Evolutionary conservation across 2,113 vertebrate genomes (phyloP).

Genomic region (Aix galericulata): DNA sequence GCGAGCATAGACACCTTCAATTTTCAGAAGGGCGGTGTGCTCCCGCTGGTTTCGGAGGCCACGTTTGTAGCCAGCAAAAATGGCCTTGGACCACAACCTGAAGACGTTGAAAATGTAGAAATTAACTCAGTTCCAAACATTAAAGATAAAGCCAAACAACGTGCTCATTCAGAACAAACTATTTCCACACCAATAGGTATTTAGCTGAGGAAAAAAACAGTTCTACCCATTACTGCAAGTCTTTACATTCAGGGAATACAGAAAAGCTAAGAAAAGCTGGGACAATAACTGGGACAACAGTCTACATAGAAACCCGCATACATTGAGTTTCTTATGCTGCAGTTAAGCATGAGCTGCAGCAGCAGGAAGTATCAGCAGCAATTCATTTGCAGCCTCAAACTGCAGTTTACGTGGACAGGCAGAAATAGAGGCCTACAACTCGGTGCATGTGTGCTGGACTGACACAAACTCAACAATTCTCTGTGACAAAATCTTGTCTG

Average conservation of each 20-base stretch:
- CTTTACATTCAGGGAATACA: accelerated
- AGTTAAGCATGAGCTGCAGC: accelerated
- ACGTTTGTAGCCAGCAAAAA: constrained; percentile 96
- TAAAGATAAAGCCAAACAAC: accelerated
- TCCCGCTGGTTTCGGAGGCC: constrained; percentile 97
- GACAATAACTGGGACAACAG: accelerated
- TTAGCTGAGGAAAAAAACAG: not conserved
- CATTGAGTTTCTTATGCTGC: accelerated
- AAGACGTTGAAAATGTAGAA: not conserved
- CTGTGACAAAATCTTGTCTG: not conserved
- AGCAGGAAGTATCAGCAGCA: not conserved
- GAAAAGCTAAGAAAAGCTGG: not conserved
- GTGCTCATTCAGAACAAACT: not conserved
- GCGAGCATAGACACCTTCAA: constrained; percentile 94
- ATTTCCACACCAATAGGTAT: not conserved
- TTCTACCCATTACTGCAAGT: not conserved
- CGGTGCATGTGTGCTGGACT: accelerated
- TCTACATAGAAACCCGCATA: no score
- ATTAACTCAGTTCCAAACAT: not conserved
- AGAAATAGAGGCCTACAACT: not conserved
- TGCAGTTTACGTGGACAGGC: not conserved
- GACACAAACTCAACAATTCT: not conserved
- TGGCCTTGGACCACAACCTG: constrained; percentile 97
- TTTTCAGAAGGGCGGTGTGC: constrained; percentile 94
- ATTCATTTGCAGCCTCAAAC: not conserved